Conservation (phyloP, 2,113 vertebrate genomes). For the Macaca mulatta region DNA sequence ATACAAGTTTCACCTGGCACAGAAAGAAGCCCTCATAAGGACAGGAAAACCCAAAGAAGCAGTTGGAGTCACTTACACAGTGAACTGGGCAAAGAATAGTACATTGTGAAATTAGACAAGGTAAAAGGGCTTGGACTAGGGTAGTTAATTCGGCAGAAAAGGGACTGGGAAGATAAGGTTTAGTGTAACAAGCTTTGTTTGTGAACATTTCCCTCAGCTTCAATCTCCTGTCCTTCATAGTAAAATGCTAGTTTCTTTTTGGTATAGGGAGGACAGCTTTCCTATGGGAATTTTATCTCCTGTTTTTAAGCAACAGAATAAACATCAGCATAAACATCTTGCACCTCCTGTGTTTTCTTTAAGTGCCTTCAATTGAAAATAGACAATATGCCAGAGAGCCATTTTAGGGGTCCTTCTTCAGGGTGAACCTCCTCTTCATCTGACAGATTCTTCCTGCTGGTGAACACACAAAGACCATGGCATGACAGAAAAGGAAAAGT, state of each 20-base stretch:
- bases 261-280: neutral
- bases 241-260: neutral
- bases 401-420: neutral
- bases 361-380: neutral
- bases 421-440: too few species aligned
- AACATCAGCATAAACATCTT: neutral
- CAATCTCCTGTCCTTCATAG: neutral
- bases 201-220: neutral
- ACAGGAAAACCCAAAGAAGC: neutral
- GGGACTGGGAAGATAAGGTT: neutral
- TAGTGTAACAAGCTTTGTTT: neutral
- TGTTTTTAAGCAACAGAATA: neutral
- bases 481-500: too few species aligned
- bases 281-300: neutral
- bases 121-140: neutral
- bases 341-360: neutral
- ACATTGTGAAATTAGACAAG: neutral
- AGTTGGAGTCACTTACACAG: neutral
- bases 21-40: fast-evolving
- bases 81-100: neutral
- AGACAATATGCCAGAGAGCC: neutral
- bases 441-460: too few species aligned
- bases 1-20: neutral
- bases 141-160: neutral
- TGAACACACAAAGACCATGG: too few species aligned